Percentiles rank a stretch among this genome's conserved stretches.
These are phyloP conservation scores for Holothuria scabra DNA, from an alignment of 53 echinoderm and acorn worm species.

Conservation along the genomic window DNA sequence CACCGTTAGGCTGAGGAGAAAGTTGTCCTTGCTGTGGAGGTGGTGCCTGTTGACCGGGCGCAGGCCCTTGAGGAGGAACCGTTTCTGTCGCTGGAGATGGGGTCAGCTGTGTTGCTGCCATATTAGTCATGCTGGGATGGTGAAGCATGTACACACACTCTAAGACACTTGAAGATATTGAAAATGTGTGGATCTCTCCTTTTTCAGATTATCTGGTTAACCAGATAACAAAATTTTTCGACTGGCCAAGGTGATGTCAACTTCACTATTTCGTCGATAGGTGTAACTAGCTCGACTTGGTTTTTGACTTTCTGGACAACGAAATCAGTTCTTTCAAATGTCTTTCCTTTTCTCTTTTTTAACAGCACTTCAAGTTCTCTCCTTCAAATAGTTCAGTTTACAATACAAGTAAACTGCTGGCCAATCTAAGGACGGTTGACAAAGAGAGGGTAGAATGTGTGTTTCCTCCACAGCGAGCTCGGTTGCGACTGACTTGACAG, in stretches of 20 bases:
- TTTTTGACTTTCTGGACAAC: too few species aligned
- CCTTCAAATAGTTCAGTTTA: constrained; percentile 22
- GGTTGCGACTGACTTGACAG: constrained; percentile 52
- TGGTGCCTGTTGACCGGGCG: constrained; percentile 57
- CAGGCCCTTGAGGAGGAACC: constrained; percentile 67
- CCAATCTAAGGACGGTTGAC: constrained; percentile 45
- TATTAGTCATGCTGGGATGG: constrained; percentile 92
- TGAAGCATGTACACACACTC: constrained; percentile 60
- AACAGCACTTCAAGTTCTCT: constrained; percentile 16
- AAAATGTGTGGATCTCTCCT: constrained; percentile 35
- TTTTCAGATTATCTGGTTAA: constrained; percentile 27
- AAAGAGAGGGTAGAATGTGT: constrained; percentile 46
- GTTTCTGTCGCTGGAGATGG: constrained; percentile 69
- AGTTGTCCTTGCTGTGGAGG: constrained; percentile 65
- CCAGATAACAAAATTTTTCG: background rate
- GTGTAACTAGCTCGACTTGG: too few species aligned
- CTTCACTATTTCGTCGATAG: too few species aligned
- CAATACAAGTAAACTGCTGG: constrained; percentile 33
- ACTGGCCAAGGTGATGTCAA: too few species aligned
- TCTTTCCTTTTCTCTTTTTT: too few species aligned
- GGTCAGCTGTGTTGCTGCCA: constrained; percentile 96
- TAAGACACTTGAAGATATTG: constrained; percentile 44
- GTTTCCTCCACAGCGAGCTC: constrained; percentile 32
- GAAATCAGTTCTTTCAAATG: too few species aligned
- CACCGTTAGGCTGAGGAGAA: constrained; percentile 73